These are phyloP conservation scores for Rhinatrema bivittatum DNA, from an alignment of 2,797 vertebrate species.

Conservation along the genomic window DNA sequence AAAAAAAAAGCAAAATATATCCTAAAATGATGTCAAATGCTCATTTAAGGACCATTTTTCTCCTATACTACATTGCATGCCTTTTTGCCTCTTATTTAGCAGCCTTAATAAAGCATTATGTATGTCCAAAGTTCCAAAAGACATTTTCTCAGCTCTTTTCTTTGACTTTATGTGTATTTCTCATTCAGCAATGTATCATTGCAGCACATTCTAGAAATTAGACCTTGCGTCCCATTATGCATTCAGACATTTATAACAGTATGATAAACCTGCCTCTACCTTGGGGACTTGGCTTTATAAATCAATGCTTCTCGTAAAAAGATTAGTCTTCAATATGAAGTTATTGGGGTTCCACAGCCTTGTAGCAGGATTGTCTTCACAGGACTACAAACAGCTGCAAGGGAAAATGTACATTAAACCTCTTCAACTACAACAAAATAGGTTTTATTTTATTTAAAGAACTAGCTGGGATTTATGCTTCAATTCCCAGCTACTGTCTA, in stretches of 20 bases:
- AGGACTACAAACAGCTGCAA: conserved; percentile 15
- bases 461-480: conserved; percentile 4
- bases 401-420: conserved; percentile 16
- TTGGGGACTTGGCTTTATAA: conserved; percentile 46
- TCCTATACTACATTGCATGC: conserved; percentile 10
- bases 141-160: conserved; percentile 33
- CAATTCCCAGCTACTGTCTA: background rate
- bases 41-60: conserved; percentile 11
- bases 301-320: conserved; percentile 43
- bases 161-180: conserved; percentile 33
- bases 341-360: conserved; percentile 36
- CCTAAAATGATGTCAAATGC: conserved; percentile 23
- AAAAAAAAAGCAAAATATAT: too few relatives aligned
- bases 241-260: conserved; percentile 51
- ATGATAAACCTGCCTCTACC: conserved; percentile 50
- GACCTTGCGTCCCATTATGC: conserved; percentile 45
- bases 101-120: conserved; percentile 41
- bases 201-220: conserved; percentile 55
- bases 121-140: conserved; percentile 28
- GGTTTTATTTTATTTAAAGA: conserved; percentile 14
- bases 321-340: conserved; percentile 37
- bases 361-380: conserved; percentile 13
- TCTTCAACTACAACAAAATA: conserved; percentile 24
- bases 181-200: conserved; percentile 46
- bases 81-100: conserved; percentile 33